These are phyloP conservation scores for Cloeon dipterum DNA, from an alignment of 2,888 invertebrate species.

Conservation along the genomic window DNA sequence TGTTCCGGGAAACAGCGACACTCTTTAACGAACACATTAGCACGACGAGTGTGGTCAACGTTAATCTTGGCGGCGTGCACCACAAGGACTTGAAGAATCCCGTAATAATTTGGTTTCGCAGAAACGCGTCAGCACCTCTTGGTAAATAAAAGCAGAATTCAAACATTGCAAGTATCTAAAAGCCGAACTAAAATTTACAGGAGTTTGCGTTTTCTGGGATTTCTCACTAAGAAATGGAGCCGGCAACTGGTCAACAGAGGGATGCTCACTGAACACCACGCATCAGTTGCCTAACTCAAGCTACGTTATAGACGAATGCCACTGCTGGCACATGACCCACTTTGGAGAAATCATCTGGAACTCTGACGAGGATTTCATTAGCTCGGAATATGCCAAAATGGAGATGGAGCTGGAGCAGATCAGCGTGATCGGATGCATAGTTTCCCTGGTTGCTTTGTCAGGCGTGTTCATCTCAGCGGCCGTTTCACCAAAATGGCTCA, in stretches of 20 bases:
- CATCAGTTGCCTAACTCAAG: neutral
- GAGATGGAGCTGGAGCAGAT: constrained; percentile 5
- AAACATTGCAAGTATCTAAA: too few relatives aligned
- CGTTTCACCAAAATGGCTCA: constrained; percentile 5
- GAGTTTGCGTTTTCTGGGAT: constrained; percentile 8
- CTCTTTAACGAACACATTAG: too few relatives aligned
- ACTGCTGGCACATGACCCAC: constrained; percentile 7
- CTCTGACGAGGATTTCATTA: neutral
- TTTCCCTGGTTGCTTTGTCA: constrained; percentile 5
- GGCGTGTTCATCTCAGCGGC: constrained; percentile 5
- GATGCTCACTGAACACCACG: constrained; percentile 1
- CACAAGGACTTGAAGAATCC: neutral
- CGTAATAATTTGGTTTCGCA: neutral
- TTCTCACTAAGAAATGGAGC: constrained; percentile 2
- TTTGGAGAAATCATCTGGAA: constrained; percentile 6
- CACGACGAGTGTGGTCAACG: neutral
- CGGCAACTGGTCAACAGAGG: constrained; percentile 5
- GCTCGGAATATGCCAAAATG: too few relatives aligned
- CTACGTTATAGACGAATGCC: constrained; percentile 1
- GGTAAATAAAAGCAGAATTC: too few relatives aligned
- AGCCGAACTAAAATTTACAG: too few relatives aligned
- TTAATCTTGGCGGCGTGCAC: neutral
- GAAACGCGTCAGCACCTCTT: neutral
- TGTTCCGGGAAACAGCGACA: too few relatives aligned
- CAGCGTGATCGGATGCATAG: constrained; percentile 4